phyloP scores from a whole-genome alignment of 1,140 invertebrate species.

The Lepidurus arcticus region DNA sequence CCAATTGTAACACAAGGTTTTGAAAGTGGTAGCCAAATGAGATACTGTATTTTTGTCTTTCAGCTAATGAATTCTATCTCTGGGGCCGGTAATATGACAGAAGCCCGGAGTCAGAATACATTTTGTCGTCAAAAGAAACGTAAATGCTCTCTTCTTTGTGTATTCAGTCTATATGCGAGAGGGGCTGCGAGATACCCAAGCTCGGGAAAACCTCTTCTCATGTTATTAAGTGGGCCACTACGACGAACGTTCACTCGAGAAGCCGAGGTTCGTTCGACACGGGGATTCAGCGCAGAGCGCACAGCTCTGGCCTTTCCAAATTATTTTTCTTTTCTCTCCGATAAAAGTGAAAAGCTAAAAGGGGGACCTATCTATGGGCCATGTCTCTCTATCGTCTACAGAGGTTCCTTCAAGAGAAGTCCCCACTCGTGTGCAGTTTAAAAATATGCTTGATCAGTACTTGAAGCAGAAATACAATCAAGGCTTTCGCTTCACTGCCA shows the following conservation, averaged over 20 bases:
- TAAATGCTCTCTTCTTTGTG: not conserved
- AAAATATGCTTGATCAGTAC: conserved; percentile 1
- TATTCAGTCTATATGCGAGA: not conserved
- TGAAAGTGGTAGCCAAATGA: not conserved
- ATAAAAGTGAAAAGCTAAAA: not conserved
- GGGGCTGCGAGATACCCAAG: not conserved
- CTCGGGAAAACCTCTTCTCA: not conserved
- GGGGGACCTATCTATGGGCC: not conserved
- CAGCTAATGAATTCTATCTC: not conserved
- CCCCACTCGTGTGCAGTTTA: not conserved
- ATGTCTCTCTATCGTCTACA: not conserved
- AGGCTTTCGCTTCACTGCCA: conserved; percentile 7
- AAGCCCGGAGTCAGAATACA: not conserved
- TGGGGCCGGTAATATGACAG: not conserved
- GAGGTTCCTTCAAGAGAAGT: not conserved
- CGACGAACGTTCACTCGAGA: conserved; percentile 1
- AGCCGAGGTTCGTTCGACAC: not conserved
- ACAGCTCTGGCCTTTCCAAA: not conserved
- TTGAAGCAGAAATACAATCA: conserved; percentile 19
- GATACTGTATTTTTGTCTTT: not conserved
- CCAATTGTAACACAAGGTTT: not conserved
- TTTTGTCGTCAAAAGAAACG: not conserved
- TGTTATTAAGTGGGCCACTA: not conserved
- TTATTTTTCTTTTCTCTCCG: not conserved
- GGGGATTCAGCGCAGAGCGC: not conserved